Base-by-base conservation (phyloP, 2,888 invertebrate species). In the Metacarcinus magister region DNA sequence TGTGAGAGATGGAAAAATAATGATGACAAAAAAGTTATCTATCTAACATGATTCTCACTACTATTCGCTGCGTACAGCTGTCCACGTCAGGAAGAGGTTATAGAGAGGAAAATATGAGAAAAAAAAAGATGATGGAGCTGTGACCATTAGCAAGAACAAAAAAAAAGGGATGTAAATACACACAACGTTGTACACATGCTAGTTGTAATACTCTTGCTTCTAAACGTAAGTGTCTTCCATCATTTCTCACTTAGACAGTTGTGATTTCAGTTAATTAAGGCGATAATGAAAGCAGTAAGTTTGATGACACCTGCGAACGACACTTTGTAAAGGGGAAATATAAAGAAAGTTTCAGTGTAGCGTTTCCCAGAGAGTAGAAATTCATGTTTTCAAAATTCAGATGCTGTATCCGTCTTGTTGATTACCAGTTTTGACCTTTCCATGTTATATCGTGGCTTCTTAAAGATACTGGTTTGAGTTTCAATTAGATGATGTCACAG, bases 241-340 rank as follows among this genome's bases (percentile, higher is more conserved):
- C 60, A 60, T 16, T 23, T 23, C 60, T 0, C 16, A 19, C 60
- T 19, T 23, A 60, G 60, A 60, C 60, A 23, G 60, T 60, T 23
- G 60, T 60, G 60, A 60, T 60, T 60, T 60, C 60, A 60, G 75
- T 75, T 75, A 75, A 75, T 75, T 75, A 75, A 75, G 75, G 75
- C 28, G 75, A n/a, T 75, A n/a, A 75, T 75, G 75, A 75, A 75
- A 75, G 75, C 75, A 75, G 75, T 23, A 75, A 8, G 75, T 75
- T 75, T 75, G 75, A 75, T 75, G 75, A 75, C 75, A n/a, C 75
- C 75, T 23, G 75, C 23, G 75, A 75, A 75, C 28, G 75, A 75
- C 75, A 75, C 75, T 75, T 75, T 75, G 75, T 75, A n/a, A 75
- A 28, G 75, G 75, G n/a, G 75, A 75, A 75, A 75, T n/a, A 75